phyloP scores from a whole-genome alignment of 2,113 vertebrate species.

The Rutilus rutilus region DNA sequence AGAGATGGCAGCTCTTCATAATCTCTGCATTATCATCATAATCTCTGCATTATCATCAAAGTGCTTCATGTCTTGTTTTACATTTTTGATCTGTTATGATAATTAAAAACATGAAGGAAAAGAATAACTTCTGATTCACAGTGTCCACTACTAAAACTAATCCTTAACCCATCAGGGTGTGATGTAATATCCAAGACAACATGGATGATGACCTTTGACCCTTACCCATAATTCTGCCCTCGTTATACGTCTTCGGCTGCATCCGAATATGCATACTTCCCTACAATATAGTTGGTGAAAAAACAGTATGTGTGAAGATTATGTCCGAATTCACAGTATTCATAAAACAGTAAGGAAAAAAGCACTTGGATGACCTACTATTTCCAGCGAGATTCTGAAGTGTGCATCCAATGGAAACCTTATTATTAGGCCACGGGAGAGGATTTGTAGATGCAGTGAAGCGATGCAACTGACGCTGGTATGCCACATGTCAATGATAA shows the following conservation, averaged over 20 bases:
- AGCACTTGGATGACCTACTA: neutral
- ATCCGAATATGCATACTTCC: neutral
- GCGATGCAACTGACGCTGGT: no score
- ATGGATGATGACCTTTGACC: neutral
- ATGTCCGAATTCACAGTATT: no score
- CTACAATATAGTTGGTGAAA: neutral
- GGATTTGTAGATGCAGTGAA: no score
- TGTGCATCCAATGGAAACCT: no score
- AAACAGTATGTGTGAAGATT: no score
- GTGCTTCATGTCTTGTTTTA: neutral
- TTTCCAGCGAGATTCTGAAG: neutral
- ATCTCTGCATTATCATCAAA: constrained; percentile 13
- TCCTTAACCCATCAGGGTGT: neutral
- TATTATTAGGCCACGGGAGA: no score
- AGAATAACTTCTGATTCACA: neutral
- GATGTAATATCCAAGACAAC: neutral
- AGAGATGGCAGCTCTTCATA: neutral
- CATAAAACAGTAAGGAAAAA: neutral
- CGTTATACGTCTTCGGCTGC: neutral
- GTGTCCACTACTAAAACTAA: neutral
- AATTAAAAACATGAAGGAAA: constrained; percentile 10
- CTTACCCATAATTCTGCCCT: neutral
- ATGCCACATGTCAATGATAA: no score
- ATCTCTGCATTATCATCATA: constrained; percentile 12
- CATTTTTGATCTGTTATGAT: neutral